A percentile compares a stretch with the other conserved stretches of the same genome.
These are phyloP conservation scores for Tupaia tana DNA, from an alignment of 2,113 vertebrate species.

Conservation along the genomic window DNA sequence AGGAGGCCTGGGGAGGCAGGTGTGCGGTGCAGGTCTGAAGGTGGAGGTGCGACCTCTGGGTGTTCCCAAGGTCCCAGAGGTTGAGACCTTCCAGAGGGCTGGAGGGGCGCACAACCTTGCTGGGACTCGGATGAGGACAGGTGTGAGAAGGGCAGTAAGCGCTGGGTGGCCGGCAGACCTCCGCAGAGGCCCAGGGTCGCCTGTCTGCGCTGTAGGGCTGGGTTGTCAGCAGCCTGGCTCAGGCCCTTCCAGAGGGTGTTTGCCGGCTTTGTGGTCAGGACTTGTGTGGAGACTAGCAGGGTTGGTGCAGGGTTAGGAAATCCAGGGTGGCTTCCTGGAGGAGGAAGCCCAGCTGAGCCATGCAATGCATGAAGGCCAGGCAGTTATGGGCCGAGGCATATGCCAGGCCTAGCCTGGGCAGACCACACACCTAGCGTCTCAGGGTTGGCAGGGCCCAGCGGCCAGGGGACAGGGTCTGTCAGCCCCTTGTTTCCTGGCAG, in stretches of 20 bases:
- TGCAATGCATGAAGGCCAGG: not conserved
- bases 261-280: not conserved
- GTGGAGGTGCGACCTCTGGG: not conserved
- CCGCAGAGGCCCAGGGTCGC: no score
- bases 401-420: not conserved
- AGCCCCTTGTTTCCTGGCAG: not conserved
- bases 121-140: no score
- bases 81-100: not conserved
- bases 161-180: no score
- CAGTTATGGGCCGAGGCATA: rapidly evolving
- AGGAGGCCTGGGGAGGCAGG: not conserved
- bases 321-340: not conserved
- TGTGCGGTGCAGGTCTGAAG: not conserved
- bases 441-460: not conserved
- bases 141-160: no score
- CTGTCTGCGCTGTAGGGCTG: no score
- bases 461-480: not conserved
- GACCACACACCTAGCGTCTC: not conserved
- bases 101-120: no score
- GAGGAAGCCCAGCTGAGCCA: not conserved
- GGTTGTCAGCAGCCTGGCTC: no score
- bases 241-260: not conserved
- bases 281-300: not conserved
- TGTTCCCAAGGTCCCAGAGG: not conserved
- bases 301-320: not conserved